phyloP scores from a whole-genome alignment of 2,888 invertebrate species.

The Hydrotaea cyrtoneurina region DNA sequence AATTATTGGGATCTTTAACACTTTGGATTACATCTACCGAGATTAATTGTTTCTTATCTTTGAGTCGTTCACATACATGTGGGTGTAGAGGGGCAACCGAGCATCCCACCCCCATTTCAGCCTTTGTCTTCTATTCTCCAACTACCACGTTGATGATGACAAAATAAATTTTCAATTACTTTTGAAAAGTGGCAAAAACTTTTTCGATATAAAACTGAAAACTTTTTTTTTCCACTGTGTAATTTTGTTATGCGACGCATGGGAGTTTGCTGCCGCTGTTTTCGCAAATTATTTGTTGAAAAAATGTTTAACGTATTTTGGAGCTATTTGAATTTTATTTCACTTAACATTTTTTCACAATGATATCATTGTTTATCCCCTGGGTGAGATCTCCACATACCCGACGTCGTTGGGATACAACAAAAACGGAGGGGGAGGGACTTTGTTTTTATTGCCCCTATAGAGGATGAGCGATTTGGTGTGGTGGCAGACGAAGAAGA shows the following conservation, averaged over 20 bases:
- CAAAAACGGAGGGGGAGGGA: neutral
- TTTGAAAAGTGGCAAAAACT: neutral
- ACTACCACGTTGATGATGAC: neutral
- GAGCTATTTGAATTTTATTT: slow-evolving; percentile 44
- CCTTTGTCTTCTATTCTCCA: no score
- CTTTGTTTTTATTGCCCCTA: neutral
- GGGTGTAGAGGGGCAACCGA: neutral
- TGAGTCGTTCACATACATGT: neutral
- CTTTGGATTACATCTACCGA: neutral
- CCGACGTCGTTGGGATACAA: neutral
- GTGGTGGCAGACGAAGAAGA: neutral
- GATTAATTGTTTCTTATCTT: slow-evolving; percentile 22
- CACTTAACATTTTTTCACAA: slow-evolving; percentile 22
- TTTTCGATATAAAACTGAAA: neutral
- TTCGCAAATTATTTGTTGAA: neutral
- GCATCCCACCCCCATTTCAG: no score
- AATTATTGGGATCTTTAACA: slow-evolving; percentile 33
- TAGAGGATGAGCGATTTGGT: neutral
- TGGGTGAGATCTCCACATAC: neutral
- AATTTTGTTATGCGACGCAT: neutral
- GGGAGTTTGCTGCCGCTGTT: neutral
- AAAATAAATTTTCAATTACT: slow-evolving; percentile 23
- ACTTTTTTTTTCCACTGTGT: slow-evolving; percentile 1
- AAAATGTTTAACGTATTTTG: slow-evolving; percentile 40
- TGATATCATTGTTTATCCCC: slow-evolving; percentile 14